Evolutionary conservation across 1,140 invertebrate genomes (phyloP).

Genomic region (Drosophila baimaii): DNA sequence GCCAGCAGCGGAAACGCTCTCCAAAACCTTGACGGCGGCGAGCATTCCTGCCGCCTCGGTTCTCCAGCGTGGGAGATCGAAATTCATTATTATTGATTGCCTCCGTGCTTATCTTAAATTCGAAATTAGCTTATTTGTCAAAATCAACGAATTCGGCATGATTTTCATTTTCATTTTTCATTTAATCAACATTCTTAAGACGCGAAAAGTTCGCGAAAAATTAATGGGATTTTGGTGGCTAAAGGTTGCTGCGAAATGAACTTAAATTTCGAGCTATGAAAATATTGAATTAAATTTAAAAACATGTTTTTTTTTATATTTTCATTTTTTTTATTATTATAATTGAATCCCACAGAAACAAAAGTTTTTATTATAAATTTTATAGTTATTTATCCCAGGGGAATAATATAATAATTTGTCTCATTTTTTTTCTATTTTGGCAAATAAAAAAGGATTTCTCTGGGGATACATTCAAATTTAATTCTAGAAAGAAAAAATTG

Average conservation of each 20-base stretch:
- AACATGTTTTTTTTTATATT: not conserved
- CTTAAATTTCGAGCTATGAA: not conserved
- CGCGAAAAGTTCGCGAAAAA: not conserved
- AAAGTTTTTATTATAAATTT: no score
- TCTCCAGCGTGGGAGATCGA: slow-evolving; percentile 33
- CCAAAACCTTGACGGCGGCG: slow-evolving; percentile 47
- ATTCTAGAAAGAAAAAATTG: no score
- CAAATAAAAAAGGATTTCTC: not conserved
- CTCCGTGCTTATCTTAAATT: slow-evolving; percentile 42
- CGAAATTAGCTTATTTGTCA: slow-evolving; percentile 51
- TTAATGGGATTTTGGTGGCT: not conserved
- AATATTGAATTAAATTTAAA: not conserved
- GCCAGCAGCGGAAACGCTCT: slow-evolving; percentile 62
- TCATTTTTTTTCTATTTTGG: not conserved
- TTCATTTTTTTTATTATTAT: not conserved
- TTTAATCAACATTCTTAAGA: slow-evolving; percentile 10
- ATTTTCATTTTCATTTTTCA: slow-evolving; percentile 37
- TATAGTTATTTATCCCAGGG: no score
- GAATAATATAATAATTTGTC: no score
- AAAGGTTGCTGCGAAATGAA: not conserved
- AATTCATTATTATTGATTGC: slow-evolving; percentile 44
- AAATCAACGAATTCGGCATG: slow-evolving; percentile 28
- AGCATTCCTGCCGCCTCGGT: slow-evolving; percentile 17
- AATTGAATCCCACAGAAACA: no score
- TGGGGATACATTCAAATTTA: not conserved